Evolutionary conservation across 2,797 vertebrate species (phyloP).

Genomic region (Odontamblyopus lacepedii): DNA sequence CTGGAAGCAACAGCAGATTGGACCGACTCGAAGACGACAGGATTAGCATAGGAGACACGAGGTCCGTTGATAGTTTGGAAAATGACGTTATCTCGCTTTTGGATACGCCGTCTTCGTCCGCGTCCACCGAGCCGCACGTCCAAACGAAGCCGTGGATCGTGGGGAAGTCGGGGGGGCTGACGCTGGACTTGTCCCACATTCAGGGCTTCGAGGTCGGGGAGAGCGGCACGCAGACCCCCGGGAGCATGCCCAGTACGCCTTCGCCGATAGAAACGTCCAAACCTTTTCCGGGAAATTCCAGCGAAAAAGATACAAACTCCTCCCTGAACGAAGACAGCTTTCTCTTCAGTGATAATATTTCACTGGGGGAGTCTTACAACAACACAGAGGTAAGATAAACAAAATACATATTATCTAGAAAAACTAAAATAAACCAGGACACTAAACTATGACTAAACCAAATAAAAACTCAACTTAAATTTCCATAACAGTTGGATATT

Average conservation of each 20-base stretch:
- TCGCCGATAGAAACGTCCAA: conserved; percentile 88
- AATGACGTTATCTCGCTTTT: conserved; percentile 77
- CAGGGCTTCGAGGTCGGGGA: conserved; percentile 83
- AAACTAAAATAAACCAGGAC: no score
- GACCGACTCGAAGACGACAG: conserved; percentile 67
- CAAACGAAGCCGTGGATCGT: conserved; percentile 79
- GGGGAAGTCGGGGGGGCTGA: conserved; percentile 82
- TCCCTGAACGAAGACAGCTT: conserved; percentile 76
- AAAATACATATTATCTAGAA: background rate
- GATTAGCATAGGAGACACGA: conserved; percentile 78
- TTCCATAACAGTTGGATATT: background rate
- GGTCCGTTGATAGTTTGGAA: conserved; percentile 84
- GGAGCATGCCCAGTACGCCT: conserved; percentile 90
- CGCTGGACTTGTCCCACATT: conserved; percentile 86
- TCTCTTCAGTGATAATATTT: conserved; percentile 83
- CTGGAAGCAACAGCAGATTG: conserved; percentile 46
- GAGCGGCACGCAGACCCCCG: conserved; percentile 84
- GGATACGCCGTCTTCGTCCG: conserved; percentile 75
- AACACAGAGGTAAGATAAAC: conserved; percentile 81
- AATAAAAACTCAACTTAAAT: no score
- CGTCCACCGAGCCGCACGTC: conserved; percentile 63
- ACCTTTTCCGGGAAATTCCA: conserved; percentile 76
- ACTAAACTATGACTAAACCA: no score
- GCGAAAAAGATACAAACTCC: conserved; percentile 76
- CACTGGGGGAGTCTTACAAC: conserved; percentile 84